Evolutionary conservation across 1,140 invertebrate species (phyloP), one percentile per base, ranked within the genome.

Genomic region (Diploscapter pachys): DNA sequence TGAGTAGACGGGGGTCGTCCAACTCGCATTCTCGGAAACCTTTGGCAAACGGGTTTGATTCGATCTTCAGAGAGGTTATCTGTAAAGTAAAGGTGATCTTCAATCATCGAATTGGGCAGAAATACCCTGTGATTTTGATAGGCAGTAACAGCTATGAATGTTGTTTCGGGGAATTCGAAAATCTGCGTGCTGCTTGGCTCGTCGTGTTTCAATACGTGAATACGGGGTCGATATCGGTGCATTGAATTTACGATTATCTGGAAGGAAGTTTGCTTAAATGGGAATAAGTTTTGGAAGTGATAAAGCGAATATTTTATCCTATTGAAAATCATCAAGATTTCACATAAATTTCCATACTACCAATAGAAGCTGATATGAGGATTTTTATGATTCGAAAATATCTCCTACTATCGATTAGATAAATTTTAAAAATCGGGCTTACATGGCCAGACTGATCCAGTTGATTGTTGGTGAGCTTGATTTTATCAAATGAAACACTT

Each of bases 401-500:
- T 31, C 31, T 31, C 1, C 31, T 31, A 31, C 31, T 31, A 31
- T 31, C 31, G 31, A 31, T 31, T 31, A 31, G 31, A 31, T 31
- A 31, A 31, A 31, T 31, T 31, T 31, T 31, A 0, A 31, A 31
- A 31, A 1, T 31, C 31, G 31, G 31, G 31, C 31, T 31, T 31
- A 98, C 96, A 88, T 99, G 95, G 77, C 96, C 96, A 86, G 98
- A 98, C 83, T 97, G 94, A 83, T 99, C 96, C 76, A 98, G 89
- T 82, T 96, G 93, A 87, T 99, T 98, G 86, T 98, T 99, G 63
- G 96, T 99, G n/a, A 99, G 89, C 87, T 99, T 99, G 11, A 99
- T 89, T 87, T 98, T 98, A 86, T 99, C 96, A 87, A 98, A 99
- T 59, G 93, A 93, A 54, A 98, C 91, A 4, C 95, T 91, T 86